Evolutionary conservation across 1,140 invertebrate genomes (phyloP).

Genomic region (Palaemon carinicauda): DNA sequence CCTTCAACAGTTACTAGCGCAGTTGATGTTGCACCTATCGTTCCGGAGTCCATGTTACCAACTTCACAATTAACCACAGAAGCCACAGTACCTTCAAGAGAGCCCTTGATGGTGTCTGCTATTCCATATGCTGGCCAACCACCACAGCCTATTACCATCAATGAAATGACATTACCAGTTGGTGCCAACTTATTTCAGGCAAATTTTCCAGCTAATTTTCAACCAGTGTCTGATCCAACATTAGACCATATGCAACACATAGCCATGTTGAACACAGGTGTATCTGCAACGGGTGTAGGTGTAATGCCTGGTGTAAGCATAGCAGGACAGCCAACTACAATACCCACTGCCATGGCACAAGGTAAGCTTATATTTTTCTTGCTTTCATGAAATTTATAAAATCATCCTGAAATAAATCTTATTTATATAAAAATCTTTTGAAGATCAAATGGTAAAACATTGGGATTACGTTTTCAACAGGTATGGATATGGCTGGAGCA

Average conservation of each 20-base stretch:
- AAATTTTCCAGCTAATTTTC: too few relatives aligned
- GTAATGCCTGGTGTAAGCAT: too few relatives aligned
- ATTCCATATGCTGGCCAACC: too few relatives aligned
- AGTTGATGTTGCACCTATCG: neutral
- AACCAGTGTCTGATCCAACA: too few relatives aligned
- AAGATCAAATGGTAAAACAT: neutral
- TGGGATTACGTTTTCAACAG: neutral
- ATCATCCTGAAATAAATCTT: neutral
- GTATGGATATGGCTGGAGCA: constrained; percentile 29
- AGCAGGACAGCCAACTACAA: too few relatives aligned
- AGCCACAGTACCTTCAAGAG: neutral
- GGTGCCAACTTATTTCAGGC: too few relatives aligned
- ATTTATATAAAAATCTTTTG: neutral
- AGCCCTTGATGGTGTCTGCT: too few relatives aligned
- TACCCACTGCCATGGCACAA: too few relatives aligned
- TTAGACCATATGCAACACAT: too few relatives aligned
- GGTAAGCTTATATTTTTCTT: neutral
- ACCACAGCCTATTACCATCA: neutral
- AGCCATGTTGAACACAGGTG: too few relatives aligned
- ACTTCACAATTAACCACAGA: neutral
- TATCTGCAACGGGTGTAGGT: too few relatives aligned
- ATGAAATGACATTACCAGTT: too few relatives aligned
- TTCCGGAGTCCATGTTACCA: neutral
- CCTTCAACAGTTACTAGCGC: neutral
- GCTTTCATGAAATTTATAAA: neutral